Evolutionary conservation across 2,888 invertebrate genomes (phyloP).

Genomic region (Antheraea assamensis): DNA sequence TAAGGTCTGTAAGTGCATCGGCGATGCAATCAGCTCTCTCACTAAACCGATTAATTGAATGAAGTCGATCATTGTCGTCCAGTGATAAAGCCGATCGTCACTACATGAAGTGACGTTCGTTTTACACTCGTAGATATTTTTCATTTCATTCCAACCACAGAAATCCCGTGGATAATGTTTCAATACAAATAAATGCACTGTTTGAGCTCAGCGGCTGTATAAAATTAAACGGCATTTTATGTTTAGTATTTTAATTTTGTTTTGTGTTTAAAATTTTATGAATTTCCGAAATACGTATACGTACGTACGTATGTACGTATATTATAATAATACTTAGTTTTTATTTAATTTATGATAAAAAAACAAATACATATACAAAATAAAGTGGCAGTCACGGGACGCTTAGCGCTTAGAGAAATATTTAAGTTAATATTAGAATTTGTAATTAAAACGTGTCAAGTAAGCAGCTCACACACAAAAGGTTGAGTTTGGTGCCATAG

Average conservation of each 20-base stretch:
- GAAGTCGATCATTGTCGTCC: slow-evolving; percentile 38
- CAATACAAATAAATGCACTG: slow-evolving; percentile 21
- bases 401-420: no score
- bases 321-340: no score
- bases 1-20: no score
- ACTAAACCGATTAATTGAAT: slow-evolving; percentile 35
- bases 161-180: slow-evolving; percentile 22
- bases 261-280: neutral
- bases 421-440: no score
- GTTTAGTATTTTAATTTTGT: neutral
- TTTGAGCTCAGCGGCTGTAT: slow-evolving; percentile 7
- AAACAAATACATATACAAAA: no score
- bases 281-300: no score
- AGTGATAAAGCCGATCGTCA: slow-evolving; percentile 25
- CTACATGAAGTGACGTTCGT: slow-evolving; percentile 25
- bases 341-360: neutral
- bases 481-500: no score
- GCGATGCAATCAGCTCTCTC: slow-evolving; percentile 26
- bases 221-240: slow-evolving; percentile 10
- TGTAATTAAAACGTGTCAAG: no score
- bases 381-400: no score
- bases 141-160: slow-evolving; percentile 26
- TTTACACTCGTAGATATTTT: slow-evolving; percentile 27
- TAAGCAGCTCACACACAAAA: no score
- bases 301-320: no score